Percentiles rank a stretch among this genome's conserved stretches.
phyloP scores from a whole-genome alignment of 2,113 vertebrate species.

The Psophia crepitans region DNA sequence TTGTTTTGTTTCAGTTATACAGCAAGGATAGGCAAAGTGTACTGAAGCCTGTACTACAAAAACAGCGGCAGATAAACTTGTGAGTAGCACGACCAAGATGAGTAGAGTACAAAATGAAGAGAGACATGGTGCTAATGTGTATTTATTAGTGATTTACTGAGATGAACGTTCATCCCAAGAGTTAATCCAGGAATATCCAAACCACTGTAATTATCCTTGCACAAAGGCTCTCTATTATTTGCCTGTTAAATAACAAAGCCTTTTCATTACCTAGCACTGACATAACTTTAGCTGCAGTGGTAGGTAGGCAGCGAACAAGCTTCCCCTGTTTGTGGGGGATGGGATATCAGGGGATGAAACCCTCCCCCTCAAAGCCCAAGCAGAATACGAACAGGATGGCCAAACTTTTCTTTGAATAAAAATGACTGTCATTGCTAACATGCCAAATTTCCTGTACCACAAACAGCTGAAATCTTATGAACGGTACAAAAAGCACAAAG shows the following conservation, averaged over 20 bases:
- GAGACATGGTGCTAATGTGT: conserved; percentile 11
- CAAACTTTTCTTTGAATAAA: conserved; percentile 3
- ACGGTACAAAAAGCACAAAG: not conserved
- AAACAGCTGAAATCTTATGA: conserved; percentile 11
- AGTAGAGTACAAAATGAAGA: conserved; percentile 1
- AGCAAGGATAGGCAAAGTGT: not conserved
- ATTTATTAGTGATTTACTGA: conserved; percentile 50
- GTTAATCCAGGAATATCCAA: conserved; percentile 48
- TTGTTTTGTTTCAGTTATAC: conserved; percentile 13
- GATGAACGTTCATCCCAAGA: conserved; percentile 10
- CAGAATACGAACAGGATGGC: not conserved
- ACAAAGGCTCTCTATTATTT: conserved; percentile 53
- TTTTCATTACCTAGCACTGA: conserved; percentile 54
- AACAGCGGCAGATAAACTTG: not conserved
- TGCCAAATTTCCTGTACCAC: not conserved
- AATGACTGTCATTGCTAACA: not conserved
- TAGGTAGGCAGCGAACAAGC: conserved; percentile 15
- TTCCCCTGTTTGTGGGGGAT: conserved; percentile 16
- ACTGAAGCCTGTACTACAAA: not conserved
- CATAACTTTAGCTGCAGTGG: conserved; percentile 33
- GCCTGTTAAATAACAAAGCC: conserved; percentile 31
- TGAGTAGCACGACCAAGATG: not conserved
- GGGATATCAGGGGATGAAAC: not conserved
- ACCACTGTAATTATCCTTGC: conserved; percentile 40
- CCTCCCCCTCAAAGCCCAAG: not conserved